Conservation (phyloP, 2,797 vertebrate species). For the Pristis pectinata region DNA sequence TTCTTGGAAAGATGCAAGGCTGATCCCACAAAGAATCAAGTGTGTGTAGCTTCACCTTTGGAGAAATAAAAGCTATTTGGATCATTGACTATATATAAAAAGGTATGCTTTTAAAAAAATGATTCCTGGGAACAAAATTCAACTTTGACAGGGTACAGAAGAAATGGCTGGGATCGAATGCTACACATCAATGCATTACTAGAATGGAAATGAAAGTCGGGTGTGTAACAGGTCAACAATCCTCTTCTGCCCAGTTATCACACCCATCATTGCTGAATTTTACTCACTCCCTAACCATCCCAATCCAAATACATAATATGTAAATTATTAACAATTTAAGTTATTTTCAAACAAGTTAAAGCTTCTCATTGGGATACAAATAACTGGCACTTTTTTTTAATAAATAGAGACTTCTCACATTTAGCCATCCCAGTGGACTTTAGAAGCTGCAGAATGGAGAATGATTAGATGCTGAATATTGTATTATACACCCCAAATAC, state of each 20-base stretch:
- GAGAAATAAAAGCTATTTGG: too few species aligned
- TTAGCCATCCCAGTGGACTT: neutral
- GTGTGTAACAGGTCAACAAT: too few species aligned
- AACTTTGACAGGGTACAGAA: too few species aligned
- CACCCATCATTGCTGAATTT: neutral
- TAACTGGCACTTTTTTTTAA: neutral
- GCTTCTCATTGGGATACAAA: neutral
- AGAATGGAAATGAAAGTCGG: too few species aligned
- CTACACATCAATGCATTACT: neutral
- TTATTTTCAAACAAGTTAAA: neutral
- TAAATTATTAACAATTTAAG: neutral
- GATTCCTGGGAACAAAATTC: too few species aligned
- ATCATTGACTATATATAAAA: too few species aligned
- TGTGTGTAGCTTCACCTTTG: neutral
- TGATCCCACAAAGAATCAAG: neutral
- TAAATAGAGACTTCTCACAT: neutral
- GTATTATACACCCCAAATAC: neutral
- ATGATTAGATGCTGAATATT: neutral
- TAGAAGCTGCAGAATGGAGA: neutral
- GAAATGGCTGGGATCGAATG: too few species aligned
- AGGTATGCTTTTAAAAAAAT: too few species aligned
- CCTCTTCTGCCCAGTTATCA: neutral
- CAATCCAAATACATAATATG: too few species aligned
- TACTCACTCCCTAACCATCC: neutral
- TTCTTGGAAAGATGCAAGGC: neutral